phyloP scores from a whole-genome alignment of 2,888 invertebrate genomes.

The Meliscaeva auricollis region DNA sequence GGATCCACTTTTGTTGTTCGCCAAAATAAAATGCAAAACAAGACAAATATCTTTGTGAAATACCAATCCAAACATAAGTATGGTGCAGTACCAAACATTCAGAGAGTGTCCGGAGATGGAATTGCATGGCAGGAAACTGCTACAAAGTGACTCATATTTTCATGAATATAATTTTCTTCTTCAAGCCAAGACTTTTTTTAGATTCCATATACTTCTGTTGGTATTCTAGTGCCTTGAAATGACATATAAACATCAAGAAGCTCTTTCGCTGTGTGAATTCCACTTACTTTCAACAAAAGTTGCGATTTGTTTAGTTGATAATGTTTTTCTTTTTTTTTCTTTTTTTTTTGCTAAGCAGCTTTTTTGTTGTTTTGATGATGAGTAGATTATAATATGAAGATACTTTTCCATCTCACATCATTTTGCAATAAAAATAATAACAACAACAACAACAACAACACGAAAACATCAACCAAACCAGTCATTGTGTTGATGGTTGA shows the following conservation, averaged over 20 bases:
- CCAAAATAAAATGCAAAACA: constrained; percentile 57
- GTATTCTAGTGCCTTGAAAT: constrained; percentile 8
- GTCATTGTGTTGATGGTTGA: constrained; percentile 43
- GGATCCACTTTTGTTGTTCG: constrained; percentile 32
- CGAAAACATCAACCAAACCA: constrained; percentile 39
- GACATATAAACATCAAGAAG: constrained; percentile 16
- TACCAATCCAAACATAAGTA: constrained; percentile 33
- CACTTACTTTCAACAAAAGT: constrained; percentile 23
- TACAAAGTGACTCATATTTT: constrained; percentile 49
- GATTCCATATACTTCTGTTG: constrained; percentile 14
- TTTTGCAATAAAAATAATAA: constrained; percentile 30
- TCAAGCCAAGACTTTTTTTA: constrained; percentile 7
- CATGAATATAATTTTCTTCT: constrained; percentile 9
- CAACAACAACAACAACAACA: constrained; percentile 8
- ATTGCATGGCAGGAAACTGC: constrained; percentile 18
- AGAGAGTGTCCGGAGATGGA: neutral
- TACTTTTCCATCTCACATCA: constrained; percentile 47
- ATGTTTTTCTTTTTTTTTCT: neutral
- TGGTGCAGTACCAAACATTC: neutral
- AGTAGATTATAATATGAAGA: constrained; percentile 28
- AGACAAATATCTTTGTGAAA: constrained; percentile 49
- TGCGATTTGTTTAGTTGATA: constrained; percentile 52
- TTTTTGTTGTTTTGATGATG: constrained; percentile 43
- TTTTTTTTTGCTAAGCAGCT: no score
- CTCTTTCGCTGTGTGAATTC: constrained; percentile 5